Evolutionary conservation across 2,113 vertebrate species (phyloP).

Genomic region (Chaenogobius annularis): DNA sequence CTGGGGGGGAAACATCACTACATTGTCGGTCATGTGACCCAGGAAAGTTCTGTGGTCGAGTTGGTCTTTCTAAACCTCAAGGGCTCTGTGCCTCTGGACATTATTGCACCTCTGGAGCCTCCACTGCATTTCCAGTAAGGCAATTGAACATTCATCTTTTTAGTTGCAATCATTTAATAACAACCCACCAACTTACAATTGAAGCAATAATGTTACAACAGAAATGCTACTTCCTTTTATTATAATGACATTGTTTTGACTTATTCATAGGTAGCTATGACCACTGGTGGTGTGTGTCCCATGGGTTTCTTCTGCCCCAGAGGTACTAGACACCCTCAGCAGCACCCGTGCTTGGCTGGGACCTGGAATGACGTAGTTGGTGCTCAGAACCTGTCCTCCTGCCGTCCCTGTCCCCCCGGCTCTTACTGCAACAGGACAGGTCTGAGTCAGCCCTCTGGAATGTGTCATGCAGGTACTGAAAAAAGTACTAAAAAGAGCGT

Average conservation of each 20-base stretch:
- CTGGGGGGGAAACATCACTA: constrained; percentile 59
- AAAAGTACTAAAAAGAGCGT: constrained; percentile 16
- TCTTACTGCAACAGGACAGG: constrained; percentile 82
- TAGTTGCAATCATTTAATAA: background rate
- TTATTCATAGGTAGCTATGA: constrained; percentile 69
- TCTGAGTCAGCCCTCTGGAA: constrained; percentile 74
- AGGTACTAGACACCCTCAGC: constrained; percentile 77
- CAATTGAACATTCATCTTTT: background rate
- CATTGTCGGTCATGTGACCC: constrained; percentile 81
- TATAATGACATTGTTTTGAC: background rate
- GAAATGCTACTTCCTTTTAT: background rate
- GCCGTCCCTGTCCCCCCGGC: constrained; percentile 83
- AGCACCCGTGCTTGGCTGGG: constrained; percentile 82
- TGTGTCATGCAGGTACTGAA: constrained; percentile 52
- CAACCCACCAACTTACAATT: background rate
- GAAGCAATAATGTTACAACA: background rate
- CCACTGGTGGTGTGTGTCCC: constrained; percentile 82
- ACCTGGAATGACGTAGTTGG: constrained; percentile 83
- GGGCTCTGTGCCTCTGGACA: constrained; percentile 79
- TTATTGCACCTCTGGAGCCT: constrained; percentile 78
- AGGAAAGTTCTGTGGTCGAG: constrained; percentile 81
- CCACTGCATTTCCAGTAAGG: constrained; percentile 81
- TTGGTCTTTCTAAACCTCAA: constrained; percentile 79
- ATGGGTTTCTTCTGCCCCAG: constrained; percentile 81
- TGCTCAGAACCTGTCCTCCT: constrained; percentile 76